Evolutionary conservation across 2,113 vertebrate species (phyloP).

Genomic region (Chlorocebus sabaeus): DNA sequence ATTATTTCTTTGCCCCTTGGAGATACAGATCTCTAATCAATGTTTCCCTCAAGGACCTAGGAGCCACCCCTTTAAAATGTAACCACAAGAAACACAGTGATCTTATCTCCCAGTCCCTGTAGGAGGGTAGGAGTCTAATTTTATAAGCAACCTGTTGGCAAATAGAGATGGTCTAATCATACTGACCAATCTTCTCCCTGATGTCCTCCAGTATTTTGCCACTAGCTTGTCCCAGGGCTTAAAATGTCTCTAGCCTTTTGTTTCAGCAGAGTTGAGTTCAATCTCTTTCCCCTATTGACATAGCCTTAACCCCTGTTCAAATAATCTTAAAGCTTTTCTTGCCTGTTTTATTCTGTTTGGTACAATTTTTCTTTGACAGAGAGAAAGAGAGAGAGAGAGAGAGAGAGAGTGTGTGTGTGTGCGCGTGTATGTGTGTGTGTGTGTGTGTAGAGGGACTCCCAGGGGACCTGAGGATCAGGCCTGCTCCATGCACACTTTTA

Average conservation of each 20-base stretch:
- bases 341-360: not conserved
- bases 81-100: not conserved
- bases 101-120: not conserved
- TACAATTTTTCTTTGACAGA: not conserved
- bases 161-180: not conserved
- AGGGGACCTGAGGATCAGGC: not conserved
- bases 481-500: not conserved
- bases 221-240: not conserved
- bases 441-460: not conserved
- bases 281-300: not conserved
- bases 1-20: not conserved
- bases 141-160: not conserved
- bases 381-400: too few relatives aligned
- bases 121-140: not conserved
- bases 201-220: not conserved
- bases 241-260: not conserved
- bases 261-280: not conserved
- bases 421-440: not conserved
- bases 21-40: not conserved
- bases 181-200: not conserved
- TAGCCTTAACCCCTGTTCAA: not conserved
- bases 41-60: not conserved
- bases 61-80: not conserved
- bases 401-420: too few relatives aligned
- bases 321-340: not conserved